These are phyloP conservation scores for Oscheius sp. DNA, from an alignment of 2,888 invertebrate species.

Conservation along the genomic window DNA sequence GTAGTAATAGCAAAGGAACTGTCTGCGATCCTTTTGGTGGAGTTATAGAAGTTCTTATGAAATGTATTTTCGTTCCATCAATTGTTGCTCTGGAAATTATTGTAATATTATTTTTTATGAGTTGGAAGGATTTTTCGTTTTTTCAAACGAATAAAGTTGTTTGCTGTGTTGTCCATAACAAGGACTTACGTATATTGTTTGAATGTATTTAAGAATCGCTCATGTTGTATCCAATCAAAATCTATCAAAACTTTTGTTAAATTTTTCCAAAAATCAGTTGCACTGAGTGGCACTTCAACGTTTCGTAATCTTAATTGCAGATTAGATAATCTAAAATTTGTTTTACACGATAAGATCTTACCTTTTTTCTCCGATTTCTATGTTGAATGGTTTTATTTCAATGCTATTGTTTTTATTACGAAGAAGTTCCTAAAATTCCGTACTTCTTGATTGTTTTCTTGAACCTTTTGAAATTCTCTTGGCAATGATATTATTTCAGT, in stretches of 20 bases:
- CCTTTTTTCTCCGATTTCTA: slow-evolving; percentile 8
- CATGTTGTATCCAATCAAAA: slow-evolving; percentile 60
- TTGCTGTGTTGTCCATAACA: not conserved
- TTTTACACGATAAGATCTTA: not conserved
- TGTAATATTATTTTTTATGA: no score
- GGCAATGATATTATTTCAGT: not conserved
- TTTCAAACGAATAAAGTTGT: not conserved
- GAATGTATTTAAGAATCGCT: slow-evolving; percentile 59
- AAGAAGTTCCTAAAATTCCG: not conserved
- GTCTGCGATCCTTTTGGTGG: slow-evolving; percentile 37
- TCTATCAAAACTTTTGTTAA: slow-evolving; percentile 43
- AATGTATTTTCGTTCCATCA: slow-evolving; percentile 56
- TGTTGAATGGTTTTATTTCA: slow-evolving; percentile 2
- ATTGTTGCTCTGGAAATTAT: slow-evolving; percentile 52
- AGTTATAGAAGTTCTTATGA: slow-evolving; percentile 45
- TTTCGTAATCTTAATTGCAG: not conserved
- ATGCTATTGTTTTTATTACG: not conserved
- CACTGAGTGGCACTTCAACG: not conserved
- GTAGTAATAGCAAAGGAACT: slow-evolving; percentile 53
- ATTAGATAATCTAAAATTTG: not conserved
- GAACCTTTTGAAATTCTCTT: not conserved
- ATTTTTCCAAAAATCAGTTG: slow-evolving; percentile 29
- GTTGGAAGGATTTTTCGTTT: no score
- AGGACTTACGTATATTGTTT: slow-evolving; percentile 50
- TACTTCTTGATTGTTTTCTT: not conserved